These are phyloP conservation scores for Malacoctenus gilli DNA, from an alignment of 2,797 vertebrate genomes.

Conservation along the genomic window DNA sequence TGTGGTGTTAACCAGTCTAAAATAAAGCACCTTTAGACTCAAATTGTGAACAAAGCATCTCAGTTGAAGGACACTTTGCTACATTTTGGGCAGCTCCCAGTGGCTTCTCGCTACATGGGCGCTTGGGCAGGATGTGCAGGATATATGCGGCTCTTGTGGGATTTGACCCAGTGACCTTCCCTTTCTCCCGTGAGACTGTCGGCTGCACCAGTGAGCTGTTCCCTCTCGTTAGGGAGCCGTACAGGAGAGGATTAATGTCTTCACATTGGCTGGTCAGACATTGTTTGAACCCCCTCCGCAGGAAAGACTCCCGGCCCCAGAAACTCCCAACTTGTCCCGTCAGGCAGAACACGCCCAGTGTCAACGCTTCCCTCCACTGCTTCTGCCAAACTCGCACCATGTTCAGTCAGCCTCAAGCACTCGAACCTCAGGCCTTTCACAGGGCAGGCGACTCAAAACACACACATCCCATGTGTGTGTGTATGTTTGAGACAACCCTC, in stretches of 20 bases:
- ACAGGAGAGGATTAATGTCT: slow-evolving; percentile 49
- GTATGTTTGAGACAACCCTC: no score
- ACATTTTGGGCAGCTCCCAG: not conserved
- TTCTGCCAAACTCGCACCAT: no score
- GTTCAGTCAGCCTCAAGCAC: no score
- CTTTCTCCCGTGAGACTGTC: slow-evolving; percentile 35
- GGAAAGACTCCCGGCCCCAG: slow-evolving; percentile 13
- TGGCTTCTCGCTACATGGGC: not conserved
- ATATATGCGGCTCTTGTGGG: slow-evolving; percentile 6
- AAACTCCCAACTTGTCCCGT: slow-evolving; percentile 34
- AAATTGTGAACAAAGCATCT: no score
- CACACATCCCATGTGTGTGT: no score
- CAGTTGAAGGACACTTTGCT: not conserved
- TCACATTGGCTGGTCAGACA: slow-evolving; percentile 33
- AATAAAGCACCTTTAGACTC: no score
- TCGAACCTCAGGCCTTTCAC: no score
- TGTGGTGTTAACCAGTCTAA: no score
- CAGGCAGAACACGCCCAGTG: slow-evolving; percentile 40
- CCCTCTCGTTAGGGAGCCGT: slow-evolving; percentile 27
- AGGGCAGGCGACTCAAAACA: no score
- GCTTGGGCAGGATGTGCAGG: not conserved
- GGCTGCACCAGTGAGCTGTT: slow-evolving; percentile 24
- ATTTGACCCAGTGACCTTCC: slow-evolving; percentile 31
- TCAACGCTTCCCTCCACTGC: not conserved
- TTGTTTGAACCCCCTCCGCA: slow-evolving; percentile 35